A percentile compares a stretch with the other conserved stretches of the same genome.
phyloP scores from a whole-genome alignment of 2,888 invertebrate genomes.

The Mimumesa dahlbomi region DNA sequence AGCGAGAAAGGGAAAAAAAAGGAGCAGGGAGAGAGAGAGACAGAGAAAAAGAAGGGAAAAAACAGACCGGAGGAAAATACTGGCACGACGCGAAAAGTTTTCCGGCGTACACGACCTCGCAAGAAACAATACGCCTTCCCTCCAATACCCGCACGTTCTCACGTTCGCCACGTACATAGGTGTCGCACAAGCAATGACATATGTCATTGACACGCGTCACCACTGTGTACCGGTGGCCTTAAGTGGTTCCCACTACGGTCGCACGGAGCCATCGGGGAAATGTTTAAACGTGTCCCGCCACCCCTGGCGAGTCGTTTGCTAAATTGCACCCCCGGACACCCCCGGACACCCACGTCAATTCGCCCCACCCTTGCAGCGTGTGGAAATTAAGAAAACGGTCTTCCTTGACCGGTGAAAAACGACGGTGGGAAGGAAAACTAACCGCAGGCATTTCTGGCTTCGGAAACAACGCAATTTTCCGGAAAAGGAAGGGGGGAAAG shows the following conservation, averaged over 20 bases:
- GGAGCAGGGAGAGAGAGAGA: too few relatives aligned
- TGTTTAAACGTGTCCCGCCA: slow-evolving; percentile 19
- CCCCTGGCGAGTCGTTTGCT: slow-evolving; percentile 7
- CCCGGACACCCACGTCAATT: neutral
- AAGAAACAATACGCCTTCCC: slow-evolving; percentile 41
- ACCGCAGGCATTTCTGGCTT: too few relatives aligned
- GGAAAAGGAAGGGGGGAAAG: too few relatives aligned
- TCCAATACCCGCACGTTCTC: slow-evolving; percentile 45
- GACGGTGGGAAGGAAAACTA: too few relatives aligned
- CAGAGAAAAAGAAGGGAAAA: neutral
- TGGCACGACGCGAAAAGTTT: neutral
- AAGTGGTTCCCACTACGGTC: slow-evolving; percentile 28
- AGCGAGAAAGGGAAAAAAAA: neutral
- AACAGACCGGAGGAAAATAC: too few relatives aligned
- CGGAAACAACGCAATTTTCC: too few relatives aligned
- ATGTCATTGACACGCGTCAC: slow-evolving; percentile 51
- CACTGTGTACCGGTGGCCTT: slow-evolving; percentile 24
- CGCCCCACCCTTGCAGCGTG: too few relatives aligned
- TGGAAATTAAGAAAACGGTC: too few relatives aligned
- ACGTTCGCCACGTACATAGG: slow-evolving; percentile 48
- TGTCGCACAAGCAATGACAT: slow-evolving; percentile 45
- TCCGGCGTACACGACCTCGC: slow-evolving; percentile 8
- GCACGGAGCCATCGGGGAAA: slow-evolving; percentile 10
- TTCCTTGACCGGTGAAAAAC: too few relatives aligned
- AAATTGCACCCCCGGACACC: slow-evolving; percentile 20